These are phyloP conservation scores for Naso thynnoides DNA, from an alignment of 2,797 vertebrate species.

Conservation along the genomic window DNA sequence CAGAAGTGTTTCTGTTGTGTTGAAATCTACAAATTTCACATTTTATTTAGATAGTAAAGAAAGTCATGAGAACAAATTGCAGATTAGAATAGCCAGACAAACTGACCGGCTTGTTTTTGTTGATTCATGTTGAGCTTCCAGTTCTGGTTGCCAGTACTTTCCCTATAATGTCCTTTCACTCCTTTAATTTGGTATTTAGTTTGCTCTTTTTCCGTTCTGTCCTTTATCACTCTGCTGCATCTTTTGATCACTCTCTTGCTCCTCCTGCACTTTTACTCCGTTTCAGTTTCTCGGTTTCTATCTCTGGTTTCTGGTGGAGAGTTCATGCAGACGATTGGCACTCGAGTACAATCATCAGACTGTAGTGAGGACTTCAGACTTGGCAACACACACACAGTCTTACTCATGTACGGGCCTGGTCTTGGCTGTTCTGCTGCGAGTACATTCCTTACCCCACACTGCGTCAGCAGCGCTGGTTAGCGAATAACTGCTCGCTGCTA, in stretches of 20 bases:
- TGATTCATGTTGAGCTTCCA: constrained; percentile 18
- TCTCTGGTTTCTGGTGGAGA: constrained; percentile 43
- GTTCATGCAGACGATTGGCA: constrained; percentile 62
- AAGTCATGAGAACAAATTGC: constrained; percentile 2
- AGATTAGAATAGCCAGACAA: not conserved
- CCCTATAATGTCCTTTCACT: not conserved
- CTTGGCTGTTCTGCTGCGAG: constrained; percentile 32
- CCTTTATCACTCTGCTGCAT: constrained; percentile 14
- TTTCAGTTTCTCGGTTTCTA: constrained; percentile 28
- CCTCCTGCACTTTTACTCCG: constrained; percentile 18
- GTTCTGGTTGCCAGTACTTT: not conserved
- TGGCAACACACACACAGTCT: constrained; percentile 21
- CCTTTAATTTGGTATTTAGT: constrained; percentile 22
- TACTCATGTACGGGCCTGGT: constrained; percentile 38
- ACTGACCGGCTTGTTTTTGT: not conserved
- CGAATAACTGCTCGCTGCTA: constrained; percentile 15
- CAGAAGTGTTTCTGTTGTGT: no score
- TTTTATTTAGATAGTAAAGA: not conserved
- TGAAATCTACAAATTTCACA: not conserved
- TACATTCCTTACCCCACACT: constrained; percentile 40
- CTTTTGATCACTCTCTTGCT: constrained; percentile 20
- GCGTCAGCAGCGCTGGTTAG: constrained; percentile 36
- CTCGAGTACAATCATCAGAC: constrained; percentile 61
- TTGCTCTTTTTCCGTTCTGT: constrained; percentile 3
- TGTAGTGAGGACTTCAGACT: constrained; percentile 54